Conservation (phyloP, 2,113 vertebrate species). For the Nannospalax galili region DNA sequence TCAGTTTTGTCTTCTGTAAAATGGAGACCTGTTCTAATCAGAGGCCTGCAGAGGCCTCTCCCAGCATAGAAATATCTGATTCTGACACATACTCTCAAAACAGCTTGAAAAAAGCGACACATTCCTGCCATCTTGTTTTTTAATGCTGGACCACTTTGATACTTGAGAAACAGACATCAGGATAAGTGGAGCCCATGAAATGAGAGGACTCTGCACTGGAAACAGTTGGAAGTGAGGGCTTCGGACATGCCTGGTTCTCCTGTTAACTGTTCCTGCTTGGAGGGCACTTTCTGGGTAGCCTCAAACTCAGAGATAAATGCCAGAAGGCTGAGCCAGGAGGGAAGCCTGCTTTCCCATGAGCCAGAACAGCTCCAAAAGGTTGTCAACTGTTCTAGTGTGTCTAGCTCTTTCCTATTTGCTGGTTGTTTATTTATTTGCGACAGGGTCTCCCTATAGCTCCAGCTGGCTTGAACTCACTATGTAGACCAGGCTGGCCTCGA, state of each 20-base stretch:
- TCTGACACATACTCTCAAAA: background rate
- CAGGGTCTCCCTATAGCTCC: no score
- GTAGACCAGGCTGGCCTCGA: no score
- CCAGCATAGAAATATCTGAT: background rate
- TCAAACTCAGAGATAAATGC: background rate
- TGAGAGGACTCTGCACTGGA: fast-evolving
- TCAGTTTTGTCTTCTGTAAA: background rate
- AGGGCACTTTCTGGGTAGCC: background rate
- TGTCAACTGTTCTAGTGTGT: background rate
- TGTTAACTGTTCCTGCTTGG: fast-evolving
- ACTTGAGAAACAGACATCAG: background rate
- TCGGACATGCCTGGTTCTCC: background rate
- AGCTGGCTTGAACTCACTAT: no score
- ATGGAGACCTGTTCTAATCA: background rate
- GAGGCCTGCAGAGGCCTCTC: background rate
- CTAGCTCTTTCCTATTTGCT: background rate
- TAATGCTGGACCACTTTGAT: background rate
- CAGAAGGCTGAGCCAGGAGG: fast-evolving
- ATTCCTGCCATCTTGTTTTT: background rate
- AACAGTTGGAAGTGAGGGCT: background rate
- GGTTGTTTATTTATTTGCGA: no score
- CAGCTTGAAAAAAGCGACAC: background rate
- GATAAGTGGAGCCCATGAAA: background rate
- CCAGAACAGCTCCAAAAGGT: background rate
- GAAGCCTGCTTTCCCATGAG: background rate